phyloP scores from a whole-genome alignment of 92 coral and sea anemone genomes.

The Epizoanthus scotinus region DNA sequence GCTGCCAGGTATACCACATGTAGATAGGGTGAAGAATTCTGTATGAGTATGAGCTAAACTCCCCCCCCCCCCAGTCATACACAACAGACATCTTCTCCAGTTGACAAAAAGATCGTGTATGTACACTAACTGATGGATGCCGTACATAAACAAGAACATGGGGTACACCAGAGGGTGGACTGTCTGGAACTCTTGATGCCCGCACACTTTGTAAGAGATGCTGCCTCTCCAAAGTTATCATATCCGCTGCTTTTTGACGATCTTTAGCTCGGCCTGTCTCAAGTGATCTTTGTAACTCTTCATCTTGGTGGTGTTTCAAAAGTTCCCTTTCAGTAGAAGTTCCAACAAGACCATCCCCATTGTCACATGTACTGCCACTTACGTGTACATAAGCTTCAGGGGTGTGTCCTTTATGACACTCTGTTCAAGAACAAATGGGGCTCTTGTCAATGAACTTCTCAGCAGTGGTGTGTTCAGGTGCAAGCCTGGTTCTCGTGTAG shows the following conservation, averaged over 20 bases:
- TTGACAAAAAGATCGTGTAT: constrained; percentile 35
- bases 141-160: constrained; percentile 38
- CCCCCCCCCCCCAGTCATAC: constrained; percentile 55
- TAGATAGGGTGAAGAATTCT: constrained; percentile 37
- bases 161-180: constrained; percentile 22
- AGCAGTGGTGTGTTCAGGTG: constrained; percentile 50
- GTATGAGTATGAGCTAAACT: constrained; percentile 31
- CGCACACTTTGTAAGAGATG: constrained; percentile 20
- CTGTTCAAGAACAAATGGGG: not conserved
- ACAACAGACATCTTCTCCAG: constrained; percentile 36
- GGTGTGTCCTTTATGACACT: too few relatives aligned
- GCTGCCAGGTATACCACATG: constrained; percentile 7
- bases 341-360: constrained; percentile 23
- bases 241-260: not conserved
- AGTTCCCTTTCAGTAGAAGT: constrained; percentile 37
- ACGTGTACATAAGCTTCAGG: not conserved
- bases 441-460: constrained; percentile 61
- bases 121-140: constrained; percentile 41
- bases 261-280: constrained; percentile 45
- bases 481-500: constrained; percentile 56
- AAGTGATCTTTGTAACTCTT: constrained; percentile 41
- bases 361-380: not conserved
- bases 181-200: constrained; percentile 32
- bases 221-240: constrained; percentile 23
- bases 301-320: constrained; percentile 34